Percentiles rank a stretch among this genome's conserved stretches.
Evolutionary conservation across 2,888 invertebrate species (phyloP).

Genomic region (Tipula lateralis): DNA sequence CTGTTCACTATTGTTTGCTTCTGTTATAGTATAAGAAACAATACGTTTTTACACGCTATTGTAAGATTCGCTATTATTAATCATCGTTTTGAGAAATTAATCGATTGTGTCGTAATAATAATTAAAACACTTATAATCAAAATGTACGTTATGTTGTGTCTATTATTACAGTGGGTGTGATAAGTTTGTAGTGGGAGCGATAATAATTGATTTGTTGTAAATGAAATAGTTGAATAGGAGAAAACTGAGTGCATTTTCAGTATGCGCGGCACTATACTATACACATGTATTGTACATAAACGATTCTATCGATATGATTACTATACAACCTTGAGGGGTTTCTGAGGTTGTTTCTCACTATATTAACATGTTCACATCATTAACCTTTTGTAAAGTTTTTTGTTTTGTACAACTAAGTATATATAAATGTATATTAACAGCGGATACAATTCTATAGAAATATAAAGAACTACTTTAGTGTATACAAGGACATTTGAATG

Average conservation of each 20-base stretch:
- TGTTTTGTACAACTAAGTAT: background rate
- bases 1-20: background rate
- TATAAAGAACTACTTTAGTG: background rate
- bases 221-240: background rate
- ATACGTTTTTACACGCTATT: background rate
- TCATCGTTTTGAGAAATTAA: constrained; percentile 19
- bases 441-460: background rate
- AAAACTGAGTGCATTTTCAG: background rate
- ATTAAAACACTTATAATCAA: background rate
- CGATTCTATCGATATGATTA: background rate
- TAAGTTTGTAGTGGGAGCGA: background rate
- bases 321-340: background rate
- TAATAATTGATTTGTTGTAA: background rate
- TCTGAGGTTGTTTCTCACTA: background rate
- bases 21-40: background rate
- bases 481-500: background rate
- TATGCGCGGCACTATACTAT: background rate
- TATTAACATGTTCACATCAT: constrained; percentile 24
- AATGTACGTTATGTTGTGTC: background rate
- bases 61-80: constrained; percentile 11
- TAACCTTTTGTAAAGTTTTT: background rate
- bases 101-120: constrained; percentile 11
- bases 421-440: background rate
- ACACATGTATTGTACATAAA: too few species aligned
- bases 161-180: background rate